phyloP scores from a whole-genome alignment of 2,888 invertebrate genomes.

The Lasioglossum figueresi region DNA sequence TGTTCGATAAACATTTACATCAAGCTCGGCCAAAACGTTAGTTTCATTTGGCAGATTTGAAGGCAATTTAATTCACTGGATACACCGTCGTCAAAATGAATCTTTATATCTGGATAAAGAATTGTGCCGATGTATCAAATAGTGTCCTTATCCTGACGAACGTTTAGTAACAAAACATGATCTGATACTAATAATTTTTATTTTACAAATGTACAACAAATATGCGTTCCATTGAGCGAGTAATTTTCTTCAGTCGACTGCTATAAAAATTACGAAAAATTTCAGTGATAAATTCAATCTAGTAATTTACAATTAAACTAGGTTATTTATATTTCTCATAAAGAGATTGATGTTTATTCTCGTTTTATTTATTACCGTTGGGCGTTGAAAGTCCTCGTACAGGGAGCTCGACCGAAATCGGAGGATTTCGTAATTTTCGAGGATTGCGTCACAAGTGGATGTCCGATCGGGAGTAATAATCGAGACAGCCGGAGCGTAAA shows the following conservation, averaged over 20 bases:
- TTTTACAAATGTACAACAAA: neutral
- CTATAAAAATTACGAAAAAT: neutral
- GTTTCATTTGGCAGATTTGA: neutral
- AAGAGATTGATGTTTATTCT: neutral
- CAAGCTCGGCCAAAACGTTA: neutral
- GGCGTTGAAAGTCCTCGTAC: neutral
- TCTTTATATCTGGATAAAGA: neutral
- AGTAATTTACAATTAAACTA: neutral
- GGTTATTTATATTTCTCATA: neutral
- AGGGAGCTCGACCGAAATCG: neutral
- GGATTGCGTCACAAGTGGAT: neutral
- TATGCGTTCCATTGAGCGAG: neutral
- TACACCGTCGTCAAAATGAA: no score
- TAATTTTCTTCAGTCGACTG: neutral
- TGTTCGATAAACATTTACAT: neutral
- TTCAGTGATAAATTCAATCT: neutral
- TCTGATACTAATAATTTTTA: neutral
- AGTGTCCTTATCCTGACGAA: neutral
- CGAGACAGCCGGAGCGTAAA: neutral
- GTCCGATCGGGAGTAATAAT: neutral
- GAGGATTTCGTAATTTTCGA: neutral
- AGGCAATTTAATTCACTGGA: neutral
- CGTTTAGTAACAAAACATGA: neutral
- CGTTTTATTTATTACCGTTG: neutral
- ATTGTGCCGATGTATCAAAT: neutral